Evolutionary conservation across 2,797 vertebrate species (phyloP).

Genomic region (Amblyraja radiata): DNA sequence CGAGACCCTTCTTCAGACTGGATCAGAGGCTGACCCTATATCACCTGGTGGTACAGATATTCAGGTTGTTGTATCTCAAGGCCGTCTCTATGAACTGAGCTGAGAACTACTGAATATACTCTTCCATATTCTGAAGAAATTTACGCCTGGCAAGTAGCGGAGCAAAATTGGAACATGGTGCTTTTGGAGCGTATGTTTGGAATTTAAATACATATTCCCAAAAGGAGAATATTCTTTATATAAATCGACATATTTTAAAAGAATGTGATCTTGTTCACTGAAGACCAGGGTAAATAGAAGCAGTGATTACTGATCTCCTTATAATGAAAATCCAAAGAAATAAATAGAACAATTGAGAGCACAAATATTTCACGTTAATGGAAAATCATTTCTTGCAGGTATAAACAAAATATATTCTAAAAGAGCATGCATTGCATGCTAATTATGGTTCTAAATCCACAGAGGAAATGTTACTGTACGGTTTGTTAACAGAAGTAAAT

Average conservation of each 20-base stretch:
- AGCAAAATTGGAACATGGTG: not conserved
- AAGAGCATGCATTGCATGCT: not conserved
- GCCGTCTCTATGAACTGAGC: not conserved
- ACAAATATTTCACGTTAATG: not conserved
- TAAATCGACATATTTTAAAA: slow-evolving; percentile 18
- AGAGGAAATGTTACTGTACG: not conserved
- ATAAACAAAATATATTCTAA: not conserved
- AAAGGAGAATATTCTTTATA: not conserved
- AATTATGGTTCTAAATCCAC: not conserved
- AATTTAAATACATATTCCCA: not conserved
- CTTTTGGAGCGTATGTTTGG: not conserved
- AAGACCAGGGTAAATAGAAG: not conserved
- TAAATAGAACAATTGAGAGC: not conserved
- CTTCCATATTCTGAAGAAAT: not conserved
- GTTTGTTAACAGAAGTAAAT: not conserved
- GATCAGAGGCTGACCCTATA: too few relatives aligned
- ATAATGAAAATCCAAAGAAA: not conserved
- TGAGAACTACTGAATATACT: slow-evolving; percentile 1
- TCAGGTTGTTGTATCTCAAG: too few relatives aligned
- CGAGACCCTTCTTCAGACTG: too few relatives aligned
- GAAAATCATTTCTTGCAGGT: not conserved
- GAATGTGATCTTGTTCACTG: not conserved
- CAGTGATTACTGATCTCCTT: not conserved
- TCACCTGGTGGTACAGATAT: too few relatives aligned
- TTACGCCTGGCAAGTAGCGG: too few relatives aligned